A percentile compares a stretch with the other conserved stretches of the same genome.
Conservation (phyloP, 2,888 invertebrate species). For the Argyra leucocephala region DNA sequence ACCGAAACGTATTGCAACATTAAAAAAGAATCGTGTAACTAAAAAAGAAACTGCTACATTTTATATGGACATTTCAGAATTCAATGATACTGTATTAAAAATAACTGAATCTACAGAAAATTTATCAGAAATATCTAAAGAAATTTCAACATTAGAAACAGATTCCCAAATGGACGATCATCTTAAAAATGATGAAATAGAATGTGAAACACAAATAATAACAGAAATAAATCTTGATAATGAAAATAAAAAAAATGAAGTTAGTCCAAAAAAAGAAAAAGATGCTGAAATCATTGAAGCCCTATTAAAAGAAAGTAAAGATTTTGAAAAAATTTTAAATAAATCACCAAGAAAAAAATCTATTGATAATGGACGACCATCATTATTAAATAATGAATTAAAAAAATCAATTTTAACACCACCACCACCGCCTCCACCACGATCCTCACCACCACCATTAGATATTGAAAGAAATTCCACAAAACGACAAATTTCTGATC, state of each 20-base stretch:
- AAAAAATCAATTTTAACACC: constrained; percentile 22
- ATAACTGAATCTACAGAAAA: constrained; percentile 59
- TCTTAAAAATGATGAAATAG: too few relatives aligned
- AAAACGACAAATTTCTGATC: constrained; percentile 7
- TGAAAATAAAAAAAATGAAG: constrained; percentile 21
- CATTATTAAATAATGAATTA: constrained; percentile 25
- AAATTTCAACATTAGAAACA: constrained; percentile 34
- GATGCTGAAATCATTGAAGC: constrained; percentile 59
- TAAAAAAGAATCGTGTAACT: constrained; percentile 57
- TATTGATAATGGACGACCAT: constrained; percentile 26
- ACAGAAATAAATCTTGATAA: constrained; percentile 11
- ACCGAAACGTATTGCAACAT: constrained; percentile 60
- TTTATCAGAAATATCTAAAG: constrained; percentile 25
- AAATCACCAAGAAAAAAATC: constrained; percentile 54
- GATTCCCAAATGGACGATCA: constrained; percentile 24
- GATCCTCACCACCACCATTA: constrained; percentile 39
- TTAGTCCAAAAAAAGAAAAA: constrained; percentile 58
- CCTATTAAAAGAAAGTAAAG: constrained; percentile 70
- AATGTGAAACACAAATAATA: too few relatives aligned
- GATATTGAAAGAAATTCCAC: constrained; percentile 26
- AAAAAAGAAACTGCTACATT: constrained; percentile 56
- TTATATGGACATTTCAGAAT: constrained; percentile 58
- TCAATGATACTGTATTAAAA: constrained; percentile 47
- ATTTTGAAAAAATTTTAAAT: constrained; percentile 68
- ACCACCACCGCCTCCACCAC: constrained; percentile 38